Evolutionary conservation across 2,113 vertebrate species (phyloP).

Genomic region (Aspidoscelis tigris): DNA sequence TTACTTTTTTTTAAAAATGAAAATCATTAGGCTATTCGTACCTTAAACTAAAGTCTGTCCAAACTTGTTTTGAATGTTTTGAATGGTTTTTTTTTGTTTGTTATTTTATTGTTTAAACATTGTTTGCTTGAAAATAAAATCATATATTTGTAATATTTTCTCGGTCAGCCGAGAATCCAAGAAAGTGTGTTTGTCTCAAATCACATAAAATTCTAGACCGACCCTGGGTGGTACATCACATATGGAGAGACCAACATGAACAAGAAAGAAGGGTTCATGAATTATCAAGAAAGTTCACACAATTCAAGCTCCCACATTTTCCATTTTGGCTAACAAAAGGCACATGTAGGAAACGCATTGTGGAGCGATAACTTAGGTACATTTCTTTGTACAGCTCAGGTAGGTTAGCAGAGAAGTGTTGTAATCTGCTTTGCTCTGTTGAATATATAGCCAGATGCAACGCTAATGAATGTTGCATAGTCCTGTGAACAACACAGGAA

Average conservation of each 20-base stretch:
- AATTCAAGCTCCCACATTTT: neutral
- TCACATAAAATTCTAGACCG: neutral
- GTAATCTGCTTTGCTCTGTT: neutral
- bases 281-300: neutral
- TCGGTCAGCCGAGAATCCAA: neutral
- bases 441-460: too few species aligned
- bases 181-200: neutral
- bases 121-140: neutral
- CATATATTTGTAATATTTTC: too few species aligned
- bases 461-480: too few species aligned
- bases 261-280: neutral
- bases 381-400: neutral
- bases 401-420: neutral
- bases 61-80: too few species aligned
- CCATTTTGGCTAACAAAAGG: neutral
- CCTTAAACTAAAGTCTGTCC: too few species aligned
- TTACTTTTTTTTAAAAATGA: neutral
- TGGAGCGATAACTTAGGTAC: neutral
- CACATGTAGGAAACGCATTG: neutral
- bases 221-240: neutral
- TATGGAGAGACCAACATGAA: neutral
- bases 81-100: too few species aligned
- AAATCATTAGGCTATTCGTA: too few species aligned
- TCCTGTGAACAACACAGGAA: neutral
- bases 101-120: neutral